These are phyloP conservation scores for Rhinolophus ferrumequinum DNA, from an alignment of 2,113 vertebrate genomes.

Conservation along the genomic window DNA sequence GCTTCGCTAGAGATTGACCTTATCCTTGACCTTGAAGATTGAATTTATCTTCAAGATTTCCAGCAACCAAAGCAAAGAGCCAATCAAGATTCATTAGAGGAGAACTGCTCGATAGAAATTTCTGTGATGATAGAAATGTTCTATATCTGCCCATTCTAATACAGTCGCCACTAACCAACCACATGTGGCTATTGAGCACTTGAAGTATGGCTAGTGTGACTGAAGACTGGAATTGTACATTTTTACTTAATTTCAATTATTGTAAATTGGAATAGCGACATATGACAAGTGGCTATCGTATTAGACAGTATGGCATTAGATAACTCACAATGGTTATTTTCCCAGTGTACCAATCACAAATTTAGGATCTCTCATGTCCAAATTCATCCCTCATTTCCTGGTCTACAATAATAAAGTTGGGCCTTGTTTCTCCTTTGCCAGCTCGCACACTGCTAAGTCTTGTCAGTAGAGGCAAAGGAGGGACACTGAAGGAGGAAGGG, in stretches of 20 bases:
- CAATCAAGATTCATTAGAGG: background rate
- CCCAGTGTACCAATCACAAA: background rate
- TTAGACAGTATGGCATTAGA: background rate
- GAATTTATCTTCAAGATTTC: background rate
- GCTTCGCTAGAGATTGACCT: background rate
- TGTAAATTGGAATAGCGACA: background rate
- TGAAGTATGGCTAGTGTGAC: background rate
- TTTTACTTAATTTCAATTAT: background rate
- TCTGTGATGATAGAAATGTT: background rate
- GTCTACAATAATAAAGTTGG: background rate
- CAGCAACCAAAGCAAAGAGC: background rate
- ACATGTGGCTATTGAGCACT: background rate
- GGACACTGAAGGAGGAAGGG: background rate
- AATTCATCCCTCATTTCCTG: background rate
- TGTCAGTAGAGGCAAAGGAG: background rate
- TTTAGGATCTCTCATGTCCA: background rate
- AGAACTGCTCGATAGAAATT: background rate
- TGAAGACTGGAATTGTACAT: background rate
- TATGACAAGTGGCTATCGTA: too few relatives aligned
- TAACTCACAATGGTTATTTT: background rate
- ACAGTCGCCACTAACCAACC: background rate
- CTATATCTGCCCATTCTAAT: background rate
- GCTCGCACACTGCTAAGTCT: background rate
- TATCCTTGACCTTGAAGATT: slow-evolving; percentile 15
- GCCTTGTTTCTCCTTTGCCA: background rate